Conservation (phyloP, 2,888 invertebrate species). For the Amaurobius ferox region DNA sequence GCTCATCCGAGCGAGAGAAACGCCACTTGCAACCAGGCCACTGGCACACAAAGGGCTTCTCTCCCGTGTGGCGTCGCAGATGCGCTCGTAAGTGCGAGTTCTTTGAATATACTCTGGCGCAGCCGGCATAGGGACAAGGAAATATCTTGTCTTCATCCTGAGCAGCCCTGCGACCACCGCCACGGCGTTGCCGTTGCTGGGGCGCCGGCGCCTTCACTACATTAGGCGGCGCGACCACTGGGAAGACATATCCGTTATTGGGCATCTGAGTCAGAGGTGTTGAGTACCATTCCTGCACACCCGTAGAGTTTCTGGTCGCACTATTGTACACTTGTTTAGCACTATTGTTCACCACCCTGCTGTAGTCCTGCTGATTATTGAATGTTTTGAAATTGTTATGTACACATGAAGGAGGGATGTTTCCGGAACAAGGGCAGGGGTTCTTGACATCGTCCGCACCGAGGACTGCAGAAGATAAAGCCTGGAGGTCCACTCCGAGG, state of each 20-base stretch:
- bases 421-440: not conserved
- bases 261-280: not conserved
- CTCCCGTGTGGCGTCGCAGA: slow-evolving; percentile 88
- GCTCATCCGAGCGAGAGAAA: slow-evolving; percentile 95
- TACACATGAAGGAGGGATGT: slow-evolving; percentile 7
- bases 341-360: slow-evolving; percentile 10
- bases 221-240: not conserved
- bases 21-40: slow-evolving; percentile 90
- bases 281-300: slow-evolving; percentile 40
- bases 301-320: not conserved
- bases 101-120: slow-evolving; percentile 90
- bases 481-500: slow-evolving; percentile 78
- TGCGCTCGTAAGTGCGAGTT: slow-evolving; percentile 93
- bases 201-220: not conserved
- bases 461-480: slow-evolving; percentile 74
- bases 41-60: slow-evolving; percentile 80
- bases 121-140: slow-evolving; percentile 83
- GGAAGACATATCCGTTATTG: not conserved
- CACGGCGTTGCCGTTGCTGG: not conserved
- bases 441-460: slow-evolving; percentile 24
- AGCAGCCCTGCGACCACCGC: slow-evolving; percentile 27
- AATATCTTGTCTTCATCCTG: slow-evolving; percentile 64
- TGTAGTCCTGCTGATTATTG: slow-evolving; percentile 31
- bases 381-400: slow-evolving; percentile 23
- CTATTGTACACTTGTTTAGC: not conserved